Evolutionary conservation across 2,113 vertebrate species (phyloP).

Genomic region (Phalacrocorax brasilianus): DNA sequence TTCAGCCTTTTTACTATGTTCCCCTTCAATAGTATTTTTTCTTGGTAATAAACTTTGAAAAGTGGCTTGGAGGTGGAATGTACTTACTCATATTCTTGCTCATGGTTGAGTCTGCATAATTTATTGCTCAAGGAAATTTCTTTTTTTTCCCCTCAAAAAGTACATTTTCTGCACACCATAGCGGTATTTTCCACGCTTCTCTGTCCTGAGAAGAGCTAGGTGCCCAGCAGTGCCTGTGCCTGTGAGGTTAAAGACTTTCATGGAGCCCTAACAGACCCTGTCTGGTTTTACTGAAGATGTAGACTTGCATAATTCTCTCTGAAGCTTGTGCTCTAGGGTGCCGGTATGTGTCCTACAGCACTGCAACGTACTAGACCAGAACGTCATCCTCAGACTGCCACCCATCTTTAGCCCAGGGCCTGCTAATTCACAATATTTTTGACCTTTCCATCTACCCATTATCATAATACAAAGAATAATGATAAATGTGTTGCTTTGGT

Average conservation of each 20-base stretch:
- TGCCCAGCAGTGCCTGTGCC: neutral
- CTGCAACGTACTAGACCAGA: neutral
- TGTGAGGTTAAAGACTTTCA: neutral
- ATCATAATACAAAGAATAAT: neutral
- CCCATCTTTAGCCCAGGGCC: neutral
- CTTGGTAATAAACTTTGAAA: neutral
- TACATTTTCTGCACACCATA: neutral
- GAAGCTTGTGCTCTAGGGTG: neutral
- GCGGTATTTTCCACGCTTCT: neutral
- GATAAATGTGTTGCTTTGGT: neutral
- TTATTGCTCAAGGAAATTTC: neutral
- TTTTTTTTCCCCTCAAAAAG: neutral
- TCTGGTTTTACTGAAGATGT: neutral
- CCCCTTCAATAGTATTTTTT: neutral
- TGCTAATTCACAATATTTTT: neutral
- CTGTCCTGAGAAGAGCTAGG: neutral
- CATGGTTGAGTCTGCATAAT: neutral
- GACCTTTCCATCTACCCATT: neutral
- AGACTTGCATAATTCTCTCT: neutral
- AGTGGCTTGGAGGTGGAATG: neutral
- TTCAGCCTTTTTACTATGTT: neutral
- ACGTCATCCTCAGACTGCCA: neutral
- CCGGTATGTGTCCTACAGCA: neutral
- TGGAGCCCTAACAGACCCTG: accelerated
- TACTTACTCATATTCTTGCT: neutral